Percentiles rank a stretch among this genome's conserved stretches.
Conservation (phyloP, 2,888 invertebrate genomes). For the Rotaria socialis region DNA sequence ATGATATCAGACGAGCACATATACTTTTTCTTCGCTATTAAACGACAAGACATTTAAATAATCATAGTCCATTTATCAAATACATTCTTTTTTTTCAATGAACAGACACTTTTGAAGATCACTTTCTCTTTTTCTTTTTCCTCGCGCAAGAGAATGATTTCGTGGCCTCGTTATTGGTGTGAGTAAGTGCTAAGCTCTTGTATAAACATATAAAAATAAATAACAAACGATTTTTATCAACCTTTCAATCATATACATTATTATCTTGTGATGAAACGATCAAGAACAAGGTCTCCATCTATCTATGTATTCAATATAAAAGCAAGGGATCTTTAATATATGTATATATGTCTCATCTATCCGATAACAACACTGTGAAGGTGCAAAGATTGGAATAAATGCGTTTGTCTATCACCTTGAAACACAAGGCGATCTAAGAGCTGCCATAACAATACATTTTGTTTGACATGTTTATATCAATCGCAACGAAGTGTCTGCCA, state of each 20-base stretch:
- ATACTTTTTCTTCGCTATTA: too few species aligned
- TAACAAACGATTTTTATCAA: slow-evolving; percentile 12
- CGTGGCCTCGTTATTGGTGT: too few species aligned
- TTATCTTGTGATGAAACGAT: neutral
- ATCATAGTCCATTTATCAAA: neutral
- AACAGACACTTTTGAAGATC: too few species aligned
- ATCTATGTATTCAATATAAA: too few species aligned
- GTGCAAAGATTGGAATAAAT: neutral
- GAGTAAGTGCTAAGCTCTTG: neutral
- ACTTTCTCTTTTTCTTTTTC: too few species aligned
- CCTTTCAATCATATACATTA: neutral
- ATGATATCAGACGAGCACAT: too few species aligned
- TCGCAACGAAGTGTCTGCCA: too few species aligned
- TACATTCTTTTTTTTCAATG: too few species aligned
- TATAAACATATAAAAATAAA: neutral
- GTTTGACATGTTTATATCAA: too few species aligned
- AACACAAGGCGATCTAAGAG: neutral
- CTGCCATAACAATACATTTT: neutral
- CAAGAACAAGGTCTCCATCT: neutral
- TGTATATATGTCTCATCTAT: neutral
- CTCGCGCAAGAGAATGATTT: too few species aligned
- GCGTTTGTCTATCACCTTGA: neutral
- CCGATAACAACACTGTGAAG: neutral
- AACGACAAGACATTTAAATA: slow-evolving; percentile 5
- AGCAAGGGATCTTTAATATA: neutral